phyloP scores from a whole-genome alignment of 2,113 vertebrate species.

The Silurus meridionalis region DNA sequence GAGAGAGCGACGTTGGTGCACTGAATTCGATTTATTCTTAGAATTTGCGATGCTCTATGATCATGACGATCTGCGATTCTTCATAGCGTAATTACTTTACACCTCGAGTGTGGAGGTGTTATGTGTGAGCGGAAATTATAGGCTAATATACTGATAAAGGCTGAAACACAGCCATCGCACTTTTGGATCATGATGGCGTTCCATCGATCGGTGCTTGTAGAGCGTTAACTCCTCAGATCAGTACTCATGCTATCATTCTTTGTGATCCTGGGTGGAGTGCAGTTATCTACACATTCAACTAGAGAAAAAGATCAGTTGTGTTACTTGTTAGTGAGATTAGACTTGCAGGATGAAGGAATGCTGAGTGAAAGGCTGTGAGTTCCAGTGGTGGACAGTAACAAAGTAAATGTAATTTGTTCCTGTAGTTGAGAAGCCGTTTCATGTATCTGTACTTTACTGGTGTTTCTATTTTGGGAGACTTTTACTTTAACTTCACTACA shows the following conservation, averaged over 20 bases:
- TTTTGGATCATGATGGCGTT: background rate
- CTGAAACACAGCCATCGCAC: background rate
- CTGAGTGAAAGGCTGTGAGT: no score
- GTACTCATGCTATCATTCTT: conserved; percentile 12
- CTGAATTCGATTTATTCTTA: background rate
- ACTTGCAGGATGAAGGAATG: no score
- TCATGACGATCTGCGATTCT: background rate
- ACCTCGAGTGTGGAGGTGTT: background rate
- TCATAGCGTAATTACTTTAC: background rate
- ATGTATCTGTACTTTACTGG: no score
- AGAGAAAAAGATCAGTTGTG: background rate
- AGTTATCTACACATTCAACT: conserved; percentile 35
- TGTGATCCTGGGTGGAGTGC: conserved; percentile 13
- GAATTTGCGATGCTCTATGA: background rate
- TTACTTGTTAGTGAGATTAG: no score
- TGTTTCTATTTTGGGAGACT: no score
- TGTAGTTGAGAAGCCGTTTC: no score
- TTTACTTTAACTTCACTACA: no score
- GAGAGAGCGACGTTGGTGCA: background rate
- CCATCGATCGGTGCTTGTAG: conserved; percentile 7
- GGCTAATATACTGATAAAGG: background rate
- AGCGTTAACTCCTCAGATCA: conserved; percentile 18
- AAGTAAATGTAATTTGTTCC: no score
- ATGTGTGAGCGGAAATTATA: background rate
- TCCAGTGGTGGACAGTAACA: no score